phyloP scores from a whole-genome alignment of 1,140 invertebrate species.

The Drosophila varians region DNA sequence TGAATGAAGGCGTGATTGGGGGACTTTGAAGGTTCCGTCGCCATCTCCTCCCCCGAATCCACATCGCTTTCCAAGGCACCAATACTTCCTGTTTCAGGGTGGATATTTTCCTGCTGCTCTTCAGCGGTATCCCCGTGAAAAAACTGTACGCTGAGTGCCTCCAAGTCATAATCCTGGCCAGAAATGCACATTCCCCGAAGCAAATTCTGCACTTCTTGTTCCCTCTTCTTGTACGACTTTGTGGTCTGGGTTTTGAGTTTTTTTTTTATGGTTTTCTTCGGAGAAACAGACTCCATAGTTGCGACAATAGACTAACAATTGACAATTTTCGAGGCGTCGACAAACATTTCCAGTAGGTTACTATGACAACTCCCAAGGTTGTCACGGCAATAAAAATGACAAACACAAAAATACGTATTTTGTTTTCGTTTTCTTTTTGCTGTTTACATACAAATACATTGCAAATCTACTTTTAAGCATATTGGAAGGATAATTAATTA shows the following conservation, averaged over 20 bases:
- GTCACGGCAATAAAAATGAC: neutral
- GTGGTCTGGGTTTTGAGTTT: slow-evolving; percentile 64
- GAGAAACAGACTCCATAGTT: neutral
- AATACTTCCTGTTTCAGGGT: neutral
- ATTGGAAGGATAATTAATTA: slow-evolving; percentile 36
- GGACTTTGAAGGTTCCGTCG: slow-evolving; percentile 11
- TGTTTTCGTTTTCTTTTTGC: slow-evolving; percentile 81
- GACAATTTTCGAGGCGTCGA: neutral
- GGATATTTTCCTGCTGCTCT: neutral
- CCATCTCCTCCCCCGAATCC: slow-evolving; percentile 17
- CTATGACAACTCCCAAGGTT: neutral
- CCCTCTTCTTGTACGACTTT: slow-evolving; percentile 52
- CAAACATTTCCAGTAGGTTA: neutral
- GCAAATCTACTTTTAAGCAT: slow-evolving; percentile 75
- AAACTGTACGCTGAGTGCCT: slow-evolving; percentile 42
- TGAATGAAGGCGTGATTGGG: slow-evolving; percentile 54
- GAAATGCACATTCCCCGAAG: slow-evolving; percentile 11
- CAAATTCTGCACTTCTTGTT: slow-evolving; percentile 60
- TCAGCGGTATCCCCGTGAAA: slow-evolving; percentile 39
- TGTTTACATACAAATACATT: slow-evolving; percentile 81
- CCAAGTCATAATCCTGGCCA: slow-evolving; percentile 25
- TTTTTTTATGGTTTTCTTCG: slow-evolving; percentile 29
- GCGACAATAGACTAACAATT: neutral
- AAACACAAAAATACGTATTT: slow-evolving; percentile 36
- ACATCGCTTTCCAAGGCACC: slow-evolving; percentile 9